phyloP scores from a whole-genome alignment of 2,113 vertebrate species.

The Perccottus glenii region DNA sequence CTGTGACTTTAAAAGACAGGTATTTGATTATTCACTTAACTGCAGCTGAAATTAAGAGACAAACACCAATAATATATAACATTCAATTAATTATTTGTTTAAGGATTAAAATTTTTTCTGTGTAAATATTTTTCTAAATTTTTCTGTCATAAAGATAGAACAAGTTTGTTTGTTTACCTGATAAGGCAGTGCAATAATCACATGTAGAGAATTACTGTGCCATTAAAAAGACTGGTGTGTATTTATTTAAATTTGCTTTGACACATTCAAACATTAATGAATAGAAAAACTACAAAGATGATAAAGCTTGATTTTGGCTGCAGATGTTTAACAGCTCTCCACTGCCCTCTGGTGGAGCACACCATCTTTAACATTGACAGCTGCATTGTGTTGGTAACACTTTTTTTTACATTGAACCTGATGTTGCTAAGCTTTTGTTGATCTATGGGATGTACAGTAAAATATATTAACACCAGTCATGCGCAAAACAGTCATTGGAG shows the following conservation, averaged over 20 bases:
- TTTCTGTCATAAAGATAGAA: too few relatives aligned
- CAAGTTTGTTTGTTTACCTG: too few relatives aligned
- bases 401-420: constrained; percentile 31
- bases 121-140: too few relatives aligned
- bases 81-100: too few relatives aligned
- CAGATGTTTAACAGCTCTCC: constrained; percentile 51
- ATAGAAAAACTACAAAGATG: not conserved
- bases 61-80: too few relatives aligned
- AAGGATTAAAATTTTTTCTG: too few relatives aligned
- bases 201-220: too few relatives aligned
- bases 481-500: constrained; percentile 51
- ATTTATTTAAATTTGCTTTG: not conserved
- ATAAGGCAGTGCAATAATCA: too few relatives aligned
- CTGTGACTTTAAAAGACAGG: too few relatives aligned
- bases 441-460: constrained; percentile 37
- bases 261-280: not conserved
- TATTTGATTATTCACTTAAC: too few relatives aligned
- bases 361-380: not conserved
- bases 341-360: constrained; percentile 67
- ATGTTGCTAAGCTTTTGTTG: constrained; percentile 40
- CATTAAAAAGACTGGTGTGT: too few relatives aligned
- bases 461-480: constrained; percentile 61
- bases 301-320: not conserved
- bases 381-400: constrained; percentile 18
- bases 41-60: too few relatives aligned